A percentile compares a stretch with the other conserved stretches of the same genome.
Conservation (phyloP, 2,797 vertebrate species). For the Pithecia hirsuta region DNA sequence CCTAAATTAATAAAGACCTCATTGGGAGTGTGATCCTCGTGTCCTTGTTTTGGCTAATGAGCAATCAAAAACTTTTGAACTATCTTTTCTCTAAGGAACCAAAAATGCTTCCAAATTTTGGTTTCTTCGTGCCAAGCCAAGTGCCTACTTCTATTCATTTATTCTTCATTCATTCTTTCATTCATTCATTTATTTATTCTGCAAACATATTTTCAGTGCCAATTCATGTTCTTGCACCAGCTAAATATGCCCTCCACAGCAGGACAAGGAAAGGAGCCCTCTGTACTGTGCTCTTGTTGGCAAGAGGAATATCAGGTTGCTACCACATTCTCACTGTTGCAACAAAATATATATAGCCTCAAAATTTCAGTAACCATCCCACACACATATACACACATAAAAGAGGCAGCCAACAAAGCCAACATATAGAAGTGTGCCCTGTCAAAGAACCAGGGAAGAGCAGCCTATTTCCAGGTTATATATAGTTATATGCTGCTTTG, state of each 20-base stretch:
- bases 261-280: not conserved
- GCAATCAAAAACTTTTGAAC: slow-evolving; percentile 47
- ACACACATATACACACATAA: not conserved
- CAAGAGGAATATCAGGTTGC: not conserved
- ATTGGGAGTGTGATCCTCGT: slow-evolving; percentile 33
- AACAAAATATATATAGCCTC: not conserved
- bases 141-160: slow-evolving; percentile 3
- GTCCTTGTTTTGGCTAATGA: slow-evolving; percentile 49
- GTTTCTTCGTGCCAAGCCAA: slow-evolving; percentile 21
- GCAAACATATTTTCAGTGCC: not conserved
- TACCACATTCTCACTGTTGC: not conserved
- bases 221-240: not conserved
- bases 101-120: slow-evolving; percentile 48
- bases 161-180: not conserved
- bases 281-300: not conserved
- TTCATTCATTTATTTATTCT: slow-evolving; percentile 5
- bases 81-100: slow-evolving; percentile 40
- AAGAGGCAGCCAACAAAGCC: not conserved
- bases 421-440: not conserved
- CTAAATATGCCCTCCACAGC: slow-evolving; percentile 6
- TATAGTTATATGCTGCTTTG: not conserved
- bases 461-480: not conserved
- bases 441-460: not conserved
- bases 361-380: not conserved
- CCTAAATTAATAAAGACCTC: slow-evolving; percentile 66